phyloP scores from a whole-genome alignment of 2,797 vertebrate species.

The Helicolenus hilgendorfi region DNA sequence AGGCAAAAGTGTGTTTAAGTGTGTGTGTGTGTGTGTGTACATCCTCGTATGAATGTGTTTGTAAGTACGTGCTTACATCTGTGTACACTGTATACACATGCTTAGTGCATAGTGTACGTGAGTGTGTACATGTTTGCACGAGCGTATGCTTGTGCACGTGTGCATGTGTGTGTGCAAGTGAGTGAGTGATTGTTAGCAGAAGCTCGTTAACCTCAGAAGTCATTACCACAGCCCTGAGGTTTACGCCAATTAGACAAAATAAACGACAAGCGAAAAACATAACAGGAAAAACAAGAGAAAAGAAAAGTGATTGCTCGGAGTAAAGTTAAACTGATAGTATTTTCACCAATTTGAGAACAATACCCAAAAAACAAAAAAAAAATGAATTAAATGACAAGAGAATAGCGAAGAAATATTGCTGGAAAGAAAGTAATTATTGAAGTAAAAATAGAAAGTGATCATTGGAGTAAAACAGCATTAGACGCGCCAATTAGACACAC shows the following conservation, averaged over 20 bases:
- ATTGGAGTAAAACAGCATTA: slow-evolving; percentile 15
- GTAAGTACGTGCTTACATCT: neutral
- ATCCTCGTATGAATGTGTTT: neutral
- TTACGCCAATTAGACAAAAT: slow-evolving; percentile 80
- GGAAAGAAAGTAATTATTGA: slow-evolving; percentile 28
- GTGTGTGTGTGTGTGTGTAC: neutral
- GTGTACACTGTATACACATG: neutral
- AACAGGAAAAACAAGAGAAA: slow-evolving; percentile 63
- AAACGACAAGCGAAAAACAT: slow-evolving; percentile 63
- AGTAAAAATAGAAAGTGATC: slow-evolving; percentile 17
- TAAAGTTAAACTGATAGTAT: slow-evolving; percentile 46
- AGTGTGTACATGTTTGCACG: neutral
- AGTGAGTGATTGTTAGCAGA: slow-evolving; percentile 78
- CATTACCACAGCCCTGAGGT: slow-evolving; percentile 84
- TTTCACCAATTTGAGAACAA: slow-evolving; percentile 52
- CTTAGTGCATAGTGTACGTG: neutral
- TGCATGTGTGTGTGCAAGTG: neutral
- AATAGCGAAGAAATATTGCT: neutral
- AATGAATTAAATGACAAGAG: slow-evolving; percentile 10
- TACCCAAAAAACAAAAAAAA: neutral
- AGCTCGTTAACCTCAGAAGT: slow-evolving; percentile 80
- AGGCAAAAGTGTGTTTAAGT: neutral
- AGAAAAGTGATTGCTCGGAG: slow-evolving; percentile 59
- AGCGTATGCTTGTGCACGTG: neutral
- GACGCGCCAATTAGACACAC: neutral